These are phyloP conservation scores for Chlamydotis undulata DNA, from an alignment of 2,113 vertebrate genomes.

Conservation along the genomic window DNA sequence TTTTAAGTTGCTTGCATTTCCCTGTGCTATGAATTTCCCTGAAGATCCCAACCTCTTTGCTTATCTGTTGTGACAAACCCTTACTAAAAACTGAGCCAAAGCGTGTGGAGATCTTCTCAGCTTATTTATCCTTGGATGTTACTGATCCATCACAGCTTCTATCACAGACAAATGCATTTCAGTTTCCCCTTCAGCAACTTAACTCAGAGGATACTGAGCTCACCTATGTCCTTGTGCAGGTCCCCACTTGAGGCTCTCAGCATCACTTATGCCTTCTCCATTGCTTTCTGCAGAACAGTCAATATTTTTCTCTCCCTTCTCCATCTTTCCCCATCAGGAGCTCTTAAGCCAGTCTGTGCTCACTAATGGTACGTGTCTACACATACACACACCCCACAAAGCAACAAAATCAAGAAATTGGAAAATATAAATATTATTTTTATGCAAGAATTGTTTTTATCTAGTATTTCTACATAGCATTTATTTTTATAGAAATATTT, in stretches of 20 bases:
- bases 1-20: background rate
- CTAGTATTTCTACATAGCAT: background rate
- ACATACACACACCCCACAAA: background rate
- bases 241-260: accelerated
- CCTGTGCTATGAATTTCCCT: background rate
- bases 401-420: background rate
- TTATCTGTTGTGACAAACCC: background rate
- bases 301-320: background rate
- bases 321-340: accelerated
- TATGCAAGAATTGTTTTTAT: accelerated
- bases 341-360: background rate
- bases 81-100: background rate
- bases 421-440: background rate
- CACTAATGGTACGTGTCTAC: background rate
- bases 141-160: background rate
- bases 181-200: background rate
- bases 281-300: background rate
- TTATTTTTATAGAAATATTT: background rate
- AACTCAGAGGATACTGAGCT: background rate
- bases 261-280: background rate
- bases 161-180: background rate
- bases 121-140: background rate
- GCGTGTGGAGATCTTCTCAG: background rate
- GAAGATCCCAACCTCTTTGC: background rate
- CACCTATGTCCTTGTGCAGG: accelerated